phyloP scores from a whole-genome alignment of 1,140 invertebrate species.

The Maniola jurtina region DNA sequence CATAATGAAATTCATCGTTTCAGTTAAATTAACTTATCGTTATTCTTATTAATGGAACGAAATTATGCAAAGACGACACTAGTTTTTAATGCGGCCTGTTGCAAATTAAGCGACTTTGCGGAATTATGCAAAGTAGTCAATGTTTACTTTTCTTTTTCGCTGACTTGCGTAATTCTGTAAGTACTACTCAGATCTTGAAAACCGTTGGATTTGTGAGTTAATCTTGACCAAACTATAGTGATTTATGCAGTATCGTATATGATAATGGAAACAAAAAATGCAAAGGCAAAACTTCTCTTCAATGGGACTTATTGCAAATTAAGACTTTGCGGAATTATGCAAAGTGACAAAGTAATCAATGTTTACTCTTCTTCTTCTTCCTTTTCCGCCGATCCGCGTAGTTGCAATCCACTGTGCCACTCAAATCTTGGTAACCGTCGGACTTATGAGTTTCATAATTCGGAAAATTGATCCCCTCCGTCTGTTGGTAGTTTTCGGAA shows the following conservation, averaged over 20 bases:
- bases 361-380: constrained; percentile 56
- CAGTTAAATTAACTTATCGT: no score
- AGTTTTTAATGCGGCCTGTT: background rate
- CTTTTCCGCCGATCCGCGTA: constrained; percentile 44
- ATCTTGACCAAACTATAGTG: no score
- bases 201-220: no score
- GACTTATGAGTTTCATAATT: constrained; percentile 51
- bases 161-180: no score
- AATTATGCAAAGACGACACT: no score
- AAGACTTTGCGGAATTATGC: background rate
- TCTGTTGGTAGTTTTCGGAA: constrained; percentile 65
- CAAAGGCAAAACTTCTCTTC: no score
- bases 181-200: no score
- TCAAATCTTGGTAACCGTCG: constrained; percentile 70
- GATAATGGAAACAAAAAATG: no score
- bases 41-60: no score
- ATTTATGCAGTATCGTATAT: no score
- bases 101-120: background rate
- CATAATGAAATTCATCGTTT: no score
- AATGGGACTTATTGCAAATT: background rate
- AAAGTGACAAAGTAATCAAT: background rate
- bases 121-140: background rate
- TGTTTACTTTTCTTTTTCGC: background rate
- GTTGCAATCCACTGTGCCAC: constrained; percentile 54
- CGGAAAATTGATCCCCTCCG: constrained; percentile 60